These are phyloP conservation scores for Halcyon malimbica DNA, from an alignment of 2,113 vertebrate species.

Conservation along the genomic window DNA sequence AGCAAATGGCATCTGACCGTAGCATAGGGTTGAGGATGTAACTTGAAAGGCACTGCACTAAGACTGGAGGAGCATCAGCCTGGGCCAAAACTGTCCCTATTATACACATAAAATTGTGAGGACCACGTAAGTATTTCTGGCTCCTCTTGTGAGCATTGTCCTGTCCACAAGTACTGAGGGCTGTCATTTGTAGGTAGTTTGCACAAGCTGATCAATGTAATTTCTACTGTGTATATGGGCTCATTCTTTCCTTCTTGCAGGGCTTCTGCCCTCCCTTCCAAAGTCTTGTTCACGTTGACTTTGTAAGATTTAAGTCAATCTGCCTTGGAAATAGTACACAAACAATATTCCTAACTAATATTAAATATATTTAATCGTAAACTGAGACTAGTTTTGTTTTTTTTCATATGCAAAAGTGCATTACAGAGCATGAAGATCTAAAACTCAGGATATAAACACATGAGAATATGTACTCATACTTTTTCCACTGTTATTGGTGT, in stretches of 20 bases:
- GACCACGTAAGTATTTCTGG: neutral
- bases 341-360: neutral
- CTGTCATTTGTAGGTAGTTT: neutral
- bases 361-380: neutral
- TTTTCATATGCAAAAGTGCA: neutral
- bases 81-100: neutral
- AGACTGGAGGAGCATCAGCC: neutral
- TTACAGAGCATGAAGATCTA: neutral
- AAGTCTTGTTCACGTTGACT: neutral
- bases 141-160: neutral
- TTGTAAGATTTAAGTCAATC: neutral
- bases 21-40: neutral
- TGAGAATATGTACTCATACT: neutral
- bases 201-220: neutral
- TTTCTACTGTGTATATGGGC: neutral
- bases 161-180: neutral
- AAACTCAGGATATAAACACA: neutral
- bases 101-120: neutral
- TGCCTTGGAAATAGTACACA: neutral
- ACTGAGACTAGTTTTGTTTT: neutral
- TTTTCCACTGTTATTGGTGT: neutral
- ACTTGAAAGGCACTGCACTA: neutral
- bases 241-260: neutral
- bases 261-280: neutral
- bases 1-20: neutral